Evolutionary conservation across 2,113 vertebrate genomes (phyloP).

Genomic region (Nesoenas mayeri): DNA sequence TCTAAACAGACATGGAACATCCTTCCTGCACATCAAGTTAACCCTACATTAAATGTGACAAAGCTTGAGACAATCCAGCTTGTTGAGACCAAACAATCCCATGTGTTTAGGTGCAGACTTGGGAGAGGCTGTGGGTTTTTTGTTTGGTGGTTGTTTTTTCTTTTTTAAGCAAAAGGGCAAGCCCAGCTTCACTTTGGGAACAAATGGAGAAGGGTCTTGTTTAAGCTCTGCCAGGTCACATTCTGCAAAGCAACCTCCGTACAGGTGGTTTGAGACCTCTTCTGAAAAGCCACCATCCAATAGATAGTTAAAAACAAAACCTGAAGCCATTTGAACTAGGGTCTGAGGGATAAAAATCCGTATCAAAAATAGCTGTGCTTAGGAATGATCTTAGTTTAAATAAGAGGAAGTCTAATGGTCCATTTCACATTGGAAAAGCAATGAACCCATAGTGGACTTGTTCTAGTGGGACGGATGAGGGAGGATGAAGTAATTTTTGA

Average conservation of each 20-base stretch:
- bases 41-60: not conserved
- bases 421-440: not conserved
- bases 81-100: not conserved
- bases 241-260: not conserved
- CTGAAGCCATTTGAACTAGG: not conserved
- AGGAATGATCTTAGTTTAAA: not conserved
- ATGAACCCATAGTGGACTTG: not conserved
- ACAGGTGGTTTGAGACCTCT: not conserved
- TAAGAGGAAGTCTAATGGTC: not conserved
- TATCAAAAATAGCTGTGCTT: not conserved
- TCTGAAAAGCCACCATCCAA: not conserved
- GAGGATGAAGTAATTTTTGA: not conserved
- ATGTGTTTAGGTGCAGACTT: not conserved
- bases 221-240: not conserved
- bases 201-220: not conserved
- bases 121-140: not conserved
- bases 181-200: not conserved
- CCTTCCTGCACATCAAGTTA: not conserved
- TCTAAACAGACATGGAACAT: fast-evolving
- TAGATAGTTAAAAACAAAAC: not conserved
- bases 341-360: not conserved
- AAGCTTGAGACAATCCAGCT: not conserved
- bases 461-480: not conserved
- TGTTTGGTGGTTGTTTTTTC: too few species aligned
- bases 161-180: not conserved